Evolutionary conservation across 2,113 vertebrate genomes (phyloP).

Genomic region (Porphyrio hochstetteri): DNA sequence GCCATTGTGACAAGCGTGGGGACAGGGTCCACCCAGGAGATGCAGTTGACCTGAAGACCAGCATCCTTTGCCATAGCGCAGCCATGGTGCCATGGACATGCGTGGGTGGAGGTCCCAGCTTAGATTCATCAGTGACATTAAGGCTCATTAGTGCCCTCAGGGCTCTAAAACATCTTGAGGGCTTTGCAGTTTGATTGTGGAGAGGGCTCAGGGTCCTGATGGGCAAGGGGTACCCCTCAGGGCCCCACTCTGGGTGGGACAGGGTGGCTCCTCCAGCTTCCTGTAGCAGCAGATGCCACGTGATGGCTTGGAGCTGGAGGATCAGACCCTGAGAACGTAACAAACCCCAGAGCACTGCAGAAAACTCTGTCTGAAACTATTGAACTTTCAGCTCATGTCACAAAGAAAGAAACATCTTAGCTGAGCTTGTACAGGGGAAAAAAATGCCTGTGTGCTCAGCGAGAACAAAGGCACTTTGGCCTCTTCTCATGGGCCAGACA

Average conservation of each 20-base stretch:
- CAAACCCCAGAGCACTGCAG: fast-evolving
- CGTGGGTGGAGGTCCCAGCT: neutral
- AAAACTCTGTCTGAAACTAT: neutral
- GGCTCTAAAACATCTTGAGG: neutral
- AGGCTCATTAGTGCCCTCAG: neutral
- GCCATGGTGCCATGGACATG: neutral
- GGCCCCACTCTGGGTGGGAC: neutral
- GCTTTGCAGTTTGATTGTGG: neutral
- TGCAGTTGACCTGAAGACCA: neutral
- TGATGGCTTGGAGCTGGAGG: neutral
- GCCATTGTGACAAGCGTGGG: neutral
- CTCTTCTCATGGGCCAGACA: constrained; percentile 43
- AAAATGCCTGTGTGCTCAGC: neutral
- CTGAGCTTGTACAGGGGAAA: neutral
- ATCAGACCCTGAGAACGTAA: neutral
- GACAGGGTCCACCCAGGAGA: neutral
- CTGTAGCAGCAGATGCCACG: neutral
- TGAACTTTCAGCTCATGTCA: neutral
- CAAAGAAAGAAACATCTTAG: constrained; percentile 32
- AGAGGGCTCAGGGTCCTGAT: neutral
- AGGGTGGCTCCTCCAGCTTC: neutral
- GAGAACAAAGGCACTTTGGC: constrained; percentile 40
- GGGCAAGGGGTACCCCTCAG: neutral
- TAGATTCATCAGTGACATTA: neutral
- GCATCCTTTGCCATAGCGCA: neutral